Base-by-base conservation (phyloP, 2,888 invertebrate genomes). In the Hyalella azteca region DNA sequence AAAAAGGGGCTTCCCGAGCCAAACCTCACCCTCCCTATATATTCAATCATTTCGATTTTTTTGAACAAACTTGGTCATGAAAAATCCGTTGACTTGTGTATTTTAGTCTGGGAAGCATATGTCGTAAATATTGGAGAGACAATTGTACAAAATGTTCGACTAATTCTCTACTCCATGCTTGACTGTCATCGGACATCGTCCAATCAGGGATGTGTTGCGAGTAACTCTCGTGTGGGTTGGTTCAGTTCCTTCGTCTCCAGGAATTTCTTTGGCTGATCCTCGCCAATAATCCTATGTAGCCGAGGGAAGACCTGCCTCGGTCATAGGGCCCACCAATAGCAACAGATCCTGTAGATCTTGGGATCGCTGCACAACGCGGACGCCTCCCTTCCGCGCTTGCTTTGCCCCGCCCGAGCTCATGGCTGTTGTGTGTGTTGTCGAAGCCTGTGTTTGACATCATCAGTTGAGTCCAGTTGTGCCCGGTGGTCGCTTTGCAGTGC, bases 41-140 rank as follows among this genome's bases (percentile, higher is more conserved):
- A 75, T 75, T 75, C 45, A 26, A 41, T 75, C 75, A 75, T 75
- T 75, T 45, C 22, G 40, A n/a, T n/a, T 45, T 66, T 79, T 73
- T 73, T 60, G 78, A 78, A 81, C 79, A 77, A 79, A 83, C 79
- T 79, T 79, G 81, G 81, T 79, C 83, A 81, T 78, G 83, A 83
- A 83, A 83, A 83, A 83, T 83, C 83, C 81, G 79, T 81, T 79
- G 79, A 79, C 81, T 83, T 81, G 83, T 83, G 83, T 83, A 83
- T 83, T 83, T 83, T 81, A 81, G 83, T 83, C 81, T 83, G 83
- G 79, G 78, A 81, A 83, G 81, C 83, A 83, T 81, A 83, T 83
- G 81, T 81, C 80, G 81, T 81, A 83, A 83, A 83, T 83, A 83
- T 83, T 78, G 79, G 82, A 79, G 79, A 80, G 82, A 82, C 82